A percentile compares a stretch with the other conserved stretches of the same genome.
These are phyloP conservation scores for Apotomis betuletana DNA, from an alignment of 2,888 invertebrate genomes.

Conservation along the genomic window DNA sequence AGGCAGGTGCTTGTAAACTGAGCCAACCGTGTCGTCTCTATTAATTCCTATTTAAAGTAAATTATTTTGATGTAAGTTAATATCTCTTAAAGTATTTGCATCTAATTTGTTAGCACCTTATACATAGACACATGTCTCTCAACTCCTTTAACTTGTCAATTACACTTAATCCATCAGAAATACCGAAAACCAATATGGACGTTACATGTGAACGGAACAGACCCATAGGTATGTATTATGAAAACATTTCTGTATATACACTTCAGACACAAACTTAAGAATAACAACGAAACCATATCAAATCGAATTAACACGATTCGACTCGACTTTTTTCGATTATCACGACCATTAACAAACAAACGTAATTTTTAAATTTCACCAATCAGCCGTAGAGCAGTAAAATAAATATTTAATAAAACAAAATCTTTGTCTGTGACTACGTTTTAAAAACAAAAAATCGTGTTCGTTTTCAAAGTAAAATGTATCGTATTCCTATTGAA, in stretches of 20 bases:
- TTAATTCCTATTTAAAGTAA: no score
- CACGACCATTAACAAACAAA: neutral
- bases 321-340: neutral
- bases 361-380: neutral
- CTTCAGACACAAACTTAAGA: neutral
- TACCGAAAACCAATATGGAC: no score
- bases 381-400: constrained; percentile 10
- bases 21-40: no score
- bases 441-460: constrained; percentile 4
- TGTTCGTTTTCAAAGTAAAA: neutral
- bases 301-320: neutral
- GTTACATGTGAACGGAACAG: no score
- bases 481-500: neutral
- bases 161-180: no score
- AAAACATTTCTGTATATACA: neutral
- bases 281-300: neutral
- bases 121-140: no score
- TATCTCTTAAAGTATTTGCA: no score
- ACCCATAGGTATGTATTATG: neutral
- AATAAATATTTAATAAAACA: constrained; percentile 15
- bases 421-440: neutral
- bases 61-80: no score
- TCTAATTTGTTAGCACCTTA: no score
- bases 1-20: no score
- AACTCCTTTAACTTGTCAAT: no score